Evolutionary conservation across 1,140 invertebrate genomes (phyloP), one percentile per base, ranked within the genome.

Genomic region (Drosophila arawakana): DNA sequence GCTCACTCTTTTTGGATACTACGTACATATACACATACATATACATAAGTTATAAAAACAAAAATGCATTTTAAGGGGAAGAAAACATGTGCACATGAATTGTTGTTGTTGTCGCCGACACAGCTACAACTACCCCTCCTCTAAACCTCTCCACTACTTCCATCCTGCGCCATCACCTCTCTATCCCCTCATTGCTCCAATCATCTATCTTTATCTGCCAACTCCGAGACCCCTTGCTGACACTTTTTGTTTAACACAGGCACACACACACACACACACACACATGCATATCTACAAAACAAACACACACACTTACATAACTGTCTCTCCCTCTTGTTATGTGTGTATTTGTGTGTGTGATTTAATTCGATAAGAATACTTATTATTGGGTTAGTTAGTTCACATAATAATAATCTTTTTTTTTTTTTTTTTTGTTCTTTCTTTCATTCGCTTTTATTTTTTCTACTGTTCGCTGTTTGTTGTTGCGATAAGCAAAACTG

Each of bases 311-410:
- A 54, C 15, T 50, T 3, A 30, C 4, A 52, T 25, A 39, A 35
- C n/a, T 35, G 50, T 54, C 30, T 54, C 30, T 50, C 9, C 3
- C 25, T 30, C 11, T 37, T 35, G 13, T 8, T 58, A 43, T 55
- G 55, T 72, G 58, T 72, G 66, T 74, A 63, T 77, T 80, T 55
- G 55, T 76, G 58, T 72, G 66, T 74, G 67, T 77, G 83, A 86
- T 86, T 86, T 86, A 86, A 86, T 88, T 78, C 78, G 83, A 88
- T 88, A 88, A 88, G 83, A 88, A 88, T 83, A 85, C 79, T 85
- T 88, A 86, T 86, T 88, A 86, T 89, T 89, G 83, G 84, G 83
- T 88, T 88, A 88, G 83, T 88, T 88, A 88, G 83, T 88, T 88
- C 84, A 88, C 82, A 88, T 76, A 78, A 81, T 73, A 78, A 79